Conservation (phyloP, 2,888 invertebrate genomes). For the Noctuana brunneofusca region DNA sequence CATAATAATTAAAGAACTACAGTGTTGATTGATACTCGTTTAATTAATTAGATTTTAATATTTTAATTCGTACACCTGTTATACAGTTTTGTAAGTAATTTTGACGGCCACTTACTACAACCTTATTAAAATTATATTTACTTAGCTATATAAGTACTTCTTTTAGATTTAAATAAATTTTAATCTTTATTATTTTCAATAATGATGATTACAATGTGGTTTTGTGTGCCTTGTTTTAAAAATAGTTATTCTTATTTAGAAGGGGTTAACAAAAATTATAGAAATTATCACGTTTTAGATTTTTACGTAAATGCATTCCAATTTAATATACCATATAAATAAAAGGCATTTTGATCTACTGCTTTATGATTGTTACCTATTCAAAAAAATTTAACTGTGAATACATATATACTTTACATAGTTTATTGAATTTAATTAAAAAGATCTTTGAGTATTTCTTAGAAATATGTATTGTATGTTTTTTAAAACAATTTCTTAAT, state of each 20-base stretch:
- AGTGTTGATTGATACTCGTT: constrained; percentile 10
- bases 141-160: neutral
- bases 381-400: constrained; percentile 24
- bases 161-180: neutral
- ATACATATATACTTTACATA: neutral
- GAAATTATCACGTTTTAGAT: constrained; percentile 9
- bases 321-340: constrained; percentile 15
- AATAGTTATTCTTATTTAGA: constrained; percentile 13
- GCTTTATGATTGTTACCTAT: constrained; percentile 25
- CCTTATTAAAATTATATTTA: constrained; percentile 3
- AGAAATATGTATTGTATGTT: constrained; percentile 13
- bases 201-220: constrained; percentile 16
- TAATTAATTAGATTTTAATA: constrained; percentile 7
- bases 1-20: constrained; percentile 8
- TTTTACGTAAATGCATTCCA: constrained; percentile 31
- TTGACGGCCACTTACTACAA: neutral
- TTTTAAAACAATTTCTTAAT: constrained; percentile 16
- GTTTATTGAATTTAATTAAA: constrained; percentile 6
- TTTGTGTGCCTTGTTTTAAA: constrained; percentile 20
- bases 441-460: constrained; percentile 15
- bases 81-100: neutral
- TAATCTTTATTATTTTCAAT: constrained; percentile 1
- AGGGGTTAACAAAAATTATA: neutral
- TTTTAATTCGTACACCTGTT: neutral
- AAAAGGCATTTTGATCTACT: constrained; percentile 27